Evolutionary conservation across 2,888 invertebrate genomes (phyloP).

Genomic region (Taenaris catops): DNA sequence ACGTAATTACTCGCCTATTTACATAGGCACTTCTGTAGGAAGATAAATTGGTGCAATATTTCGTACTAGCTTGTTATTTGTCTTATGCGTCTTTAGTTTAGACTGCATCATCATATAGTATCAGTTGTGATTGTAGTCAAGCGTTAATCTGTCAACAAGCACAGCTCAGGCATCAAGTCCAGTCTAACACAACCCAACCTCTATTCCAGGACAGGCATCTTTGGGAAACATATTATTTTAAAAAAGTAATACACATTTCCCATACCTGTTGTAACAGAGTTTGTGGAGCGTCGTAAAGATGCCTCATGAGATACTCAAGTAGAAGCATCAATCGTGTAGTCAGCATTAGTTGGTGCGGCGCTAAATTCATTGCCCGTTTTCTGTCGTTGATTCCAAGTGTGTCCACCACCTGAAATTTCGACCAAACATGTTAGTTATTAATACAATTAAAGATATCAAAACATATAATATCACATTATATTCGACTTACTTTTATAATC

Average conservation of each 20-base stretch:
- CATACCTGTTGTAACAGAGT: slow-evolving; percentile 90
- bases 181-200: too few species aligned
- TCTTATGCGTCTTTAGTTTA: too few species aligned
- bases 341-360: slow-evolving; percentile 86
- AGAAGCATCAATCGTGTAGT: slow-evolving; percentile 91
- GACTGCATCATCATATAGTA: too few species aligned
- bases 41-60: slow-evolving; percentile 46
- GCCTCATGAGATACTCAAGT: slow-evolving; percentile 96
- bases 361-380: slow-evolving; percentile 51
- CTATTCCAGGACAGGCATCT: too few species aligned
- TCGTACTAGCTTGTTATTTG: slow-evolving; percentile 26
- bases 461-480: too few species aligned
- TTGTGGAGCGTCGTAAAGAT: slow-evolving; percentile 95
- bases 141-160: too few species aligned
- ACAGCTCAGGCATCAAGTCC: too few species aligned
- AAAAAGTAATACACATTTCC: background rate
- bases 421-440: too few species aligned
- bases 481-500: slow-evolving; percentile 61
- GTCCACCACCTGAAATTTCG: slow-evolving; percentile 54
- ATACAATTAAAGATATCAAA: too few species aligned
- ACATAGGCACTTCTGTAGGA: slow-evolving; percentile 31
- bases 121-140: too few species aligned
- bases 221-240: too few species aligned
- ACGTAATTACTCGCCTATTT: slow-evolving; percentile 41
- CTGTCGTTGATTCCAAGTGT: slow-evolving; percentile 61